phyloP scores from a whole-genome alignment of 2,797 vertebrate genomes.

The Enteromius mattozi region DNA sequence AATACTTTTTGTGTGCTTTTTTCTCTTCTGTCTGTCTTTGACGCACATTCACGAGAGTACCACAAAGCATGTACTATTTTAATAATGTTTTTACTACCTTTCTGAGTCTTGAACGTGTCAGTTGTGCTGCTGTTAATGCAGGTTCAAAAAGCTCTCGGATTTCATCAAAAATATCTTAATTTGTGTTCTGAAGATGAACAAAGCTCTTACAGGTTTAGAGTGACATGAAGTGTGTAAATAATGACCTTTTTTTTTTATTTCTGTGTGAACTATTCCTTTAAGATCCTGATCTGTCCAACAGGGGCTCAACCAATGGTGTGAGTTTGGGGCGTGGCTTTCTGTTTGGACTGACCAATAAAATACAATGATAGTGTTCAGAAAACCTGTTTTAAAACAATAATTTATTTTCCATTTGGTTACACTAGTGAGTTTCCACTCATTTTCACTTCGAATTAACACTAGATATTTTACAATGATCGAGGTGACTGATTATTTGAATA shows the following conservation, averaged over 20 bases:
- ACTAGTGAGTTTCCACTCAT: background rate
- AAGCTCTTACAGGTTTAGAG: background rate
- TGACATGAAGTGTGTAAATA: background rate
- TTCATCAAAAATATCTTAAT: background rate
- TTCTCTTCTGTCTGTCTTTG: background rate
- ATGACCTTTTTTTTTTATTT: background rate
- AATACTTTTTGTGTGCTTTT: background rate
- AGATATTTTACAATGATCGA: background rate
- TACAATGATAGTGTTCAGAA: background rate
- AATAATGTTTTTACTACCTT: background rate
- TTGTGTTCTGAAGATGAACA: background rate
- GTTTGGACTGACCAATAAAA: background rate
- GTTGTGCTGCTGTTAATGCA: background rate
- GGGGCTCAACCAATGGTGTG: background rate
- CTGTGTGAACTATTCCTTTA: background rate
- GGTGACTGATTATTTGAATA: background rate
- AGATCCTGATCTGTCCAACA: background rate
- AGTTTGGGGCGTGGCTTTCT: background rate
- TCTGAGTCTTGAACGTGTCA: background rate
- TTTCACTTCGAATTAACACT: background rate
- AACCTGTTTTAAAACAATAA: background rate
- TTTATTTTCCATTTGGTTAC: background rate
- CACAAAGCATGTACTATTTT: background rate
- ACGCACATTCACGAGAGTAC: background rate
- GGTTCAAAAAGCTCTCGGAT: background rate